Percentiles rank a stretch among this genome's conserved stretches.
phyloP scores from a whole-genome alignment of 2,797 vertebrate genomes.

The Myotis planiceps region DNA sequence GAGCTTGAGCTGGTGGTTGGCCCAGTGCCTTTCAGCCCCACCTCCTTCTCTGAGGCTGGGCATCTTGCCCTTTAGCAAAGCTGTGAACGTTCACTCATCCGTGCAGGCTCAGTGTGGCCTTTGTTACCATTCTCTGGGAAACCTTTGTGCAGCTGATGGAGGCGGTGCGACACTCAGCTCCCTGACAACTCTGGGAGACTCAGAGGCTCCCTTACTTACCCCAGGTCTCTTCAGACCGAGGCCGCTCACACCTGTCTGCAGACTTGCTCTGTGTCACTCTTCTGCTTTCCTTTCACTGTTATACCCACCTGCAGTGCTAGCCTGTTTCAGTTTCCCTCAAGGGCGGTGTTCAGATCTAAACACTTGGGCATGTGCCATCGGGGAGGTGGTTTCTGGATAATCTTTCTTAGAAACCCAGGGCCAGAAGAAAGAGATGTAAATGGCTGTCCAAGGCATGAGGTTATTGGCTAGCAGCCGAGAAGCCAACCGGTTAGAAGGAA shows the following conservation, averaged over 20 bases:
- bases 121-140: constrained; percentile 77
- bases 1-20: neutral
- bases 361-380: neutral
- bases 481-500: neutral
- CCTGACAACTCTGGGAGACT: neutral
- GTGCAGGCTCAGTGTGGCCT: constrained; percentile 61
- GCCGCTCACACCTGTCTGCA: rapidly evolving
- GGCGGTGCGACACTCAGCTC: neutral
- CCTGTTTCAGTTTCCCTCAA: neutral
- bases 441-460: neutral
- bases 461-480: neutral
- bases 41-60: constrained; percentile 51
- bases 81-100: constrained; percentile 67
- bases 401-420: neutral
- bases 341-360: neutral
- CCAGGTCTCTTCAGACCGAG: neutral
- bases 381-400: neutral
- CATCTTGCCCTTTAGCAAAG: constrained; percentile 66
- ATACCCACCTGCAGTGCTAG: neutral
- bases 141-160: constrained; percentile 57
- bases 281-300: neutral
- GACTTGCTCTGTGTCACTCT: neutral
- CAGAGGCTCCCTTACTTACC: neutral
- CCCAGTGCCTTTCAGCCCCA: constrained; percentile 18
- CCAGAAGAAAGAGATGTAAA: neutral